Evolutionary conservation across 2,888 invertebrate species (phyloP).

Genomic region (Epinotia ramella): DNA sequence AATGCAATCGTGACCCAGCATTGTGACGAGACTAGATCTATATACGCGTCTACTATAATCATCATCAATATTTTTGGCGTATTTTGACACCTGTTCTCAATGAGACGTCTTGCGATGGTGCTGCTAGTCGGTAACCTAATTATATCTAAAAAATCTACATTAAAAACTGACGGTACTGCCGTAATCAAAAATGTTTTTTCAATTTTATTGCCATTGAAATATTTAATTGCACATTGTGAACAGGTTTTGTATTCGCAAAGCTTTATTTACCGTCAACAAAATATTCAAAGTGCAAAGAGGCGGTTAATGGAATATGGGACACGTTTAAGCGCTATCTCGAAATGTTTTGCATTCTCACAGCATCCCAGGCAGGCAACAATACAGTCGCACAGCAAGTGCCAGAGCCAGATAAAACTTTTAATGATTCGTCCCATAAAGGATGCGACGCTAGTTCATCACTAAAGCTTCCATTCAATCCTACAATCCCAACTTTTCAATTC

Average conservation of each 20-base stretch:
- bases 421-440: slow-evolving; percentile 68
- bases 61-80: too few relatives aligned
- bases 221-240: background rate
- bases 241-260: slow-evolving; percentile 9
- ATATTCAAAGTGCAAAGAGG: slow-evolving; percentile 27
- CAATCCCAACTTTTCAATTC: slow-evolving; percentile 28
- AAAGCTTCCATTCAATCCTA: slow-evolving; percentile 29
- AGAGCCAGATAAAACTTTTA: slow-evolving; percentile 74
- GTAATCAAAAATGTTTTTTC: background rate
- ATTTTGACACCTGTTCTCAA: too few relatives aligned
- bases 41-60: too few relatives aligned
- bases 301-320: slow-evolving; percentile 55
- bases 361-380: slow-evolving; percentile 66
- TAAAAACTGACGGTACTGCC: background rate
- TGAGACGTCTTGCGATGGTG: too few relatives aligned
- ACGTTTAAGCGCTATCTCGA: slow-evolving; percentile 60
- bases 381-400: slow-evolving; percentile 62
- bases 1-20: too few relatives aligned
- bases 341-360: slow-evolving; percentile 63
- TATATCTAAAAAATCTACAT: too few relatives aligned
- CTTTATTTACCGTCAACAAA: slow-evolving; percentile 13
- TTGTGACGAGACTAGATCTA: too few relatives aligned
- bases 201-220: background rate
- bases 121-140: too few relatives aligned
- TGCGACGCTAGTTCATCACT: slow-evolving; percentile 57